A percentile compares a stretch with the other conserved stretches of the same genome.
Evolutionary conservation across 2,113 vertebrate genomes (phyloP).

Genomic region (Nannospalax galili): DNA sequence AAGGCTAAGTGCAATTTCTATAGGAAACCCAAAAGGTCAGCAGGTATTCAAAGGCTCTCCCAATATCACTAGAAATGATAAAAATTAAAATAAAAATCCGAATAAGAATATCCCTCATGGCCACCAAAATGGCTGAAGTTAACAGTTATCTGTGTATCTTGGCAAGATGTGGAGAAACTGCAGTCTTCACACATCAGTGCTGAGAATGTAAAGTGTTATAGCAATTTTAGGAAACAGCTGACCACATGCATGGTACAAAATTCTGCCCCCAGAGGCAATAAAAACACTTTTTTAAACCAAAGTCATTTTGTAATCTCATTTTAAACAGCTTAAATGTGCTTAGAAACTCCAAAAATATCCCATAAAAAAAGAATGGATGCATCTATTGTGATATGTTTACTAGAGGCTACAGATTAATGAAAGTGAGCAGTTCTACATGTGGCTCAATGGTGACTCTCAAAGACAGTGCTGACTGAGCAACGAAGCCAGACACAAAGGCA

Average conservation of each 20-base stretch:
- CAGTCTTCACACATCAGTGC: neutral
- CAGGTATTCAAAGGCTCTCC: neutral
- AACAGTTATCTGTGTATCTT: neutral
- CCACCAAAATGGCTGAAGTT: neutral
- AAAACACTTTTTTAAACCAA: neutral
- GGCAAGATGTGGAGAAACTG: neutral
- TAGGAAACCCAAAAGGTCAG: neutral
- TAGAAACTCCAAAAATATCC: neutral
- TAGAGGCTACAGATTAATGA: neutral
- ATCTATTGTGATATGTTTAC: neutral
- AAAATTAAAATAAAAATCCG: conserved; percentile 6
- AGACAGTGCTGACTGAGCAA: neutral
- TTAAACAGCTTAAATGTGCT: neutral
- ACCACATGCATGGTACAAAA: neutral
- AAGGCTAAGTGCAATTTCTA: neutral
- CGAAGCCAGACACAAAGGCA: neutral
- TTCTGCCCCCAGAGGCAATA: neutral
- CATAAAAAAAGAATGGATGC: neutral
- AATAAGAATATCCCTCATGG: neutral
- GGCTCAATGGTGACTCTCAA: neutral
- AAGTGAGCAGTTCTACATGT: neutral
- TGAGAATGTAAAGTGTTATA: neutral
- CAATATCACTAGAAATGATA: neutral
- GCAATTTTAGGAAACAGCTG: neutral
- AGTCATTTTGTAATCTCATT: neutral